phyloP scores from a whole-genome alignment of 2,888 invertebrate species.

The Tipula helvola region DNA sequence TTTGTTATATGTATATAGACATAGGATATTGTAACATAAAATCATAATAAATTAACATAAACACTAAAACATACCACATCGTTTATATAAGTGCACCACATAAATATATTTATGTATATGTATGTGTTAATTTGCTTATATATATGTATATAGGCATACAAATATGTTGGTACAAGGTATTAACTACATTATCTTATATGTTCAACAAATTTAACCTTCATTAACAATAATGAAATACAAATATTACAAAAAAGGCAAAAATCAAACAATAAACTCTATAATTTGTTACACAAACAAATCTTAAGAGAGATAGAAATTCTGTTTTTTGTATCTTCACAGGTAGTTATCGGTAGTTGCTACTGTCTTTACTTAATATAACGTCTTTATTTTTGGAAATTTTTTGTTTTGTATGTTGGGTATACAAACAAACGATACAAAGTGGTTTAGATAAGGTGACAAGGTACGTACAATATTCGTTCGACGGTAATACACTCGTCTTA shows the following conservation, averaged over 20 bases:
- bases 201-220: not conserved
- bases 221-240: not conserved
- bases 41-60: not conserved
- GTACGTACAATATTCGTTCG: not conserved
- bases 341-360: not conserved
- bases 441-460: not conserved
- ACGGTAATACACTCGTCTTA: not conserved
- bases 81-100: not conserved
- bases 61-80: not conserved
- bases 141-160: not conserved
- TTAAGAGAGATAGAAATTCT: not conserved
- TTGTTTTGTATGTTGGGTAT: not conserved
- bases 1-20: no score
- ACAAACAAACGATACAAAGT: not conserved
- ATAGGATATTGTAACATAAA: not conserved
- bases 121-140: not conserved
- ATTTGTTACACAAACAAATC: constrained; percentile 4
- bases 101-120: not conserved
- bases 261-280: not conserved
- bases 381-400: not conserved
- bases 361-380: not conserved
- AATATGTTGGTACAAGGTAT: not conserved
- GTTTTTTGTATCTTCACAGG: not conserved
- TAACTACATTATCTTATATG: not conserved
- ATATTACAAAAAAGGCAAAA: not conserved